Evolutionary conservation across 2,888 invertebrate genomes (phyloP), one percentile per base, ranked within the genome.

Genomic region (Acanthosepion pharaonis): DNA sequence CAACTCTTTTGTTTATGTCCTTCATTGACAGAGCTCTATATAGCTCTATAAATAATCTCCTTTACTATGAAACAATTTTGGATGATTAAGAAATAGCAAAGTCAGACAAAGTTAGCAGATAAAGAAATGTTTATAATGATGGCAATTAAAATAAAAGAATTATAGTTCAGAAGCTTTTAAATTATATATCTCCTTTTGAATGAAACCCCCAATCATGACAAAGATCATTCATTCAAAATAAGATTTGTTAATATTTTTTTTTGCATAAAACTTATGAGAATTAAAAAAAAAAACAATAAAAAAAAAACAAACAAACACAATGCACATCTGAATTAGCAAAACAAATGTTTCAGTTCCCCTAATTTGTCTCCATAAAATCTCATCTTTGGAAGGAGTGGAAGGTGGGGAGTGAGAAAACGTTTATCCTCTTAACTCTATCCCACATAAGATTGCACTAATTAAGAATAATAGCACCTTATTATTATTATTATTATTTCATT

Each of bases 391-490:
- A 78, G 78, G n/a, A n/a, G 78, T 15, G n/a, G 78, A 78, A 9
- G 78, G 18, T 8, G 28, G 9, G n/a, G n/a, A 59, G 59, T 5
- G 59, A 28, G 28, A n/a, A 78, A n/a, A 78, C 9, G n/a, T 20
- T 59, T 6, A 59, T 20, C 20, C 23, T 42, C 20, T 20, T 59
- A 23, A 78, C 78, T n/a, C n/a, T 78, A n/a, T 78, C n/a, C 78
- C n/a, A 78, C 78, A 78, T 18, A 78, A 78, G 78, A 78, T 78
- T 78, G 78, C 78, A 78, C 78, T n/a, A 15, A 78, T 78, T 78
- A n/a, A 33, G 78, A 78, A 78, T 78, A 78, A 78, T 78, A 78
- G 78, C 78, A 78, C 78, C 78, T 78, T 78, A 78, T 78, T 78
- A n/a, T 78, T 15, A 59, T 59, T 23, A 59, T 59, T 23, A 59